Base-by-base conservation (phyloP, 2,888 invertebrate species). In the Merodon equestris region DNA sequence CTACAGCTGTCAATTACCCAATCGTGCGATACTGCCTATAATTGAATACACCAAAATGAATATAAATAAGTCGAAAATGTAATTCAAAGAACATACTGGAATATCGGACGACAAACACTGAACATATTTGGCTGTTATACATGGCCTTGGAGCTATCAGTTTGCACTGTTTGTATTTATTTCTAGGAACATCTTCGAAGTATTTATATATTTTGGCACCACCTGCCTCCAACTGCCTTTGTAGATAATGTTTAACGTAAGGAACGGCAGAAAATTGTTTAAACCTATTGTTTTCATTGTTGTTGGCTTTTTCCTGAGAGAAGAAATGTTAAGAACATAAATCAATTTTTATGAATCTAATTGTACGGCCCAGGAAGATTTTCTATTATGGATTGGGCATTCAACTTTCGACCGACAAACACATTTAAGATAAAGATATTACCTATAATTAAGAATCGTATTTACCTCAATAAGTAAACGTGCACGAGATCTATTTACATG, bases 61-160 rank as follows among this genome's bases (percentile, higher is more conserved):
- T n/a, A 38, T 45, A 36, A 34, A 2, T 9, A 34, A 12, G 14
- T 15, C 9, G 18, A n/a, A 27, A 27, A 27, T 27, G 27, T 27
- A 4, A 5, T 48, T 13, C 14, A 38, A 34, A 14, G 19, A 40
- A 56, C 70, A 71, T 81, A 85, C 84, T 1, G 90, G 90, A 51
- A 95, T 90, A 71, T 92, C 92, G 1, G 91, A 91, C 0, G 94
- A 93, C 44, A 95, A 86, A 82, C 93, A 94, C 82, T 93, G 91
- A 82, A 95, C 90, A 87, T 93, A 94, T 85, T 94, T 95, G 9
- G 93, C 92, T 0, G 95, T 95, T 61, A 92, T 90, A 83, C 94
- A 94, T 44, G 93, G 93, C 13, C 93, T 90, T 9, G 94, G 93
- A 0, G 94, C 92, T 64, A 95, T 91, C 38, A 93, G 88, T 82